These are phyloP conservation scores for Etheostoma cragini DNA, from an alignment of 2,113 vertebrate genomes.

Conservation along the genomic window DNA sequence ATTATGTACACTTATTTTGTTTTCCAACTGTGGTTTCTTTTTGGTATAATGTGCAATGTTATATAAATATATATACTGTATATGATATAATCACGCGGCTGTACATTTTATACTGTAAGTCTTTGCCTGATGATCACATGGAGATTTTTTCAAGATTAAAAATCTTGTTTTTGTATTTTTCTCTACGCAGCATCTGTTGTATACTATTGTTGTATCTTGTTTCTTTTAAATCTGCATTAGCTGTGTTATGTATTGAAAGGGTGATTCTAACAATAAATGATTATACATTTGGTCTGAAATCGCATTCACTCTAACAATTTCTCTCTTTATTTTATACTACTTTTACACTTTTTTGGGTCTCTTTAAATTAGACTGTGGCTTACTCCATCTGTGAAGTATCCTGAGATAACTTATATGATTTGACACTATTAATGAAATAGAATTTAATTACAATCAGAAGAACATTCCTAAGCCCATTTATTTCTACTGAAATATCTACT, in stretches of 20 bases:
- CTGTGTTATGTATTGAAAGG: constrained; percentile 60
- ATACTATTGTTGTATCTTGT: neutral
- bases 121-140: constrained; percentile 49
- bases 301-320: neutral
- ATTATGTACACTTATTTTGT: constrained; percentile 68
- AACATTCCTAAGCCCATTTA: no score
- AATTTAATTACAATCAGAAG: no score
- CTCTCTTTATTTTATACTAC: neutral
- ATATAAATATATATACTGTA: constrained; percentile 59
- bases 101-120: constrained; percentile 80
- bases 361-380: no score
- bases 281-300: constrained; percentile 52
- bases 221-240: constrained; percentile 52
- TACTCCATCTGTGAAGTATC: no score
- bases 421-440: no score
- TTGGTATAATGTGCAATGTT: constrained; percentile 80
- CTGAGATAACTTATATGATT: no score
- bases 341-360: no score
- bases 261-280: constrained; percentile 71
- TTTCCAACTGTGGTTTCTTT: constrained; percentile 50
- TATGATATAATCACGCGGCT: constrained; percentile 75
- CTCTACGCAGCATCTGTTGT: neutral
- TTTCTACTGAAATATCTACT: no score
- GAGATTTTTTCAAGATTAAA: constrained; percentile 30
- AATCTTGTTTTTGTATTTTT: constrained; percentile 52